Evolutionary conservation across 2,113 vertebrate species (phyloP).

Genomic region (Hucho hucho): DNA sequence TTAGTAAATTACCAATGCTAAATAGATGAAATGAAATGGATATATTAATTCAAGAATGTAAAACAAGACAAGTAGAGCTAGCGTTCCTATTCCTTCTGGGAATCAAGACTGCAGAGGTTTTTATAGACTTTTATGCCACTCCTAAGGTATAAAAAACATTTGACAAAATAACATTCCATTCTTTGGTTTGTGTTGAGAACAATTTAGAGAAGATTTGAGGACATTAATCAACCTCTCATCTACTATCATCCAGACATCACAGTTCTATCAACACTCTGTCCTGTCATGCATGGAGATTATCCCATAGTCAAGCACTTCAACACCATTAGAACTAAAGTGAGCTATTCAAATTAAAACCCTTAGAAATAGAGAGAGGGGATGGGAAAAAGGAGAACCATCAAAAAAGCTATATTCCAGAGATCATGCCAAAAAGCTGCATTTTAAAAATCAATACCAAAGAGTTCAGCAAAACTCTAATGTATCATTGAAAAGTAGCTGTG

Average conservation of each 20-base stretch:
- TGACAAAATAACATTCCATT: too few relatives aligned
- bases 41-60: too few relatives aligned
- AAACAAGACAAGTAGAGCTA: too few relatives aligned
- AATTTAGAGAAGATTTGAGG: background rate
- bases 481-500: constrained; percentile 53
- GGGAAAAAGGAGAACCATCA: constrained; percentile 42
- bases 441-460: constrained; percentile 66
- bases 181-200: constrained; percentile 12
- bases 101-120: too few relatives aligned
- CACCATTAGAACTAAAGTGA: constrained; percentile 35
- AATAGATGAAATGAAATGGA: too few relatives aligned
- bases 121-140: too few relatives aligned
- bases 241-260: constrained; percentile 1
- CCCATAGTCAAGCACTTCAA: constrained; percentile 12
- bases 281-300: background rate
- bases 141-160: too few relatives aligned
- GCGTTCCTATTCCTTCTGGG: too few relatives aligned
- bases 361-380: background rate
- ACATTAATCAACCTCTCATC: background rate
- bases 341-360: constrained; percentile 43
- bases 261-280: background rate
- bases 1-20: too few relatives aligned
- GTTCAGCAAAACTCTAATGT: constrained; percentile 59
- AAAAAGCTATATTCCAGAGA: constrained; percentile 43
- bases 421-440: constrained; percentile 49